Conservation (phyloP, 2,888 invertebrate genomes). For the Drosophila colorata region DNA sequence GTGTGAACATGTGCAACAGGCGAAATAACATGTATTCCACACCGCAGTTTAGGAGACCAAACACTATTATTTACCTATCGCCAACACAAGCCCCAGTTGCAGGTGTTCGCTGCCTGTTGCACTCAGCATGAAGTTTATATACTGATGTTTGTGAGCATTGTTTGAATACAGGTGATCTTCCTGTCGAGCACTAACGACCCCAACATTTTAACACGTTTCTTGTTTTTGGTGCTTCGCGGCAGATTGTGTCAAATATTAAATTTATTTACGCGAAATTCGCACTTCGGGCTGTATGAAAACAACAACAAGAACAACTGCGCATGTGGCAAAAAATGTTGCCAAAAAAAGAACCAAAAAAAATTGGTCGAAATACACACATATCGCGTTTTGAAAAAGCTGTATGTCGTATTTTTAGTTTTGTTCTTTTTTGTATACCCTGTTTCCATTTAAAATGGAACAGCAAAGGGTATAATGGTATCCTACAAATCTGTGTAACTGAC, state of each 20-base stretch:
- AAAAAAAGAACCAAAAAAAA: slow-evolving; percentile 2
- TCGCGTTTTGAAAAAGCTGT: slow-evolving; percentile 7
- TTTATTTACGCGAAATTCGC: slow-evolving; percentile 69
- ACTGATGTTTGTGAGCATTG: neutral
- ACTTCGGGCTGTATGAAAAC: slow-evolving; percentile 33
- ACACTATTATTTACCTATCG: no score
- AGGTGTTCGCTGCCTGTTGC: no score
- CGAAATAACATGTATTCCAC: no score
- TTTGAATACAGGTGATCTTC: neutral
- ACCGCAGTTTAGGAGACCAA: neutral
- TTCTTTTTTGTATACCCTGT: slow-evolving; percentile 2
- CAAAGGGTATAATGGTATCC: no score
- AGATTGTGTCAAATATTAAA: slow-evolving; percentile 75
- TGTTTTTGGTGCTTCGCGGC: slow-evolving; percentile 48
- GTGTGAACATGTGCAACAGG: no score
- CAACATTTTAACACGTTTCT: slow-evolving; percentile 5
- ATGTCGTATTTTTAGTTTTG: neutral
- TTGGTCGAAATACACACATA: neutral
- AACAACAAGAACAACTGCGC: slow-evolving; percentile 8
- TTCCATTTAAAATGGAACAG: neutral
- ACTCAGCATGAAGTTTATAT: no score
- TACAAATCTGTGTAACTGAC: no score
- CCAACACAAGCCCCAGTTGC: no score
- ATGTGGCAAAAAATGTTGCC: slow-evolving; percentile 15
- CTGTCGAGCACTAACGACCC: neutral